Percentiles rank a stretch among this genome's conserved stretches.
Conservation (phyloP, 2,797 vertebrate genomes). For the Enteromius afrohamiltoni region DNA sequence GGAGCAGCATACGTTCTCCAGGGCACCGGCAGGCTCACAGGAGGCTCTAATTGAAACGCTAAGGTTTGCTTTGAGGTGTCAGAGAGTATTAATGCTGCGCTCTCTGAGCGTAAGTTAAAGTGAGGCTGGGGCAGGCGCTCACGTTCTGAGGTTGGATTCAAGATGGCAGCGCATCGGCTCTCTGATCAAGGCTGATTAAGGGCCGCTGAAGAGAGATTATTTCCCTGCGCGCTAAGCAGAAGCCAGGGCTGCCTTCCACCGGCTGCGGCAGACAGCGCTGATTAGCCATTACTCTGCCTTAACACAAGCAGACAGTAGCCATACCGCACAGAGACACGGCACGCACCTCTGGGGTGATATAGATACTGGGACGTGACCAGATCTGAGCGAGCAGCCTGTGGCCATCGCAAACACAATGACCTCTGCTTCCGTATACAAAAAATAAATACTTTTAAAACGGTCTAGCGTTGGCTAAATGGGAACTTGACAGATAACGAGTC, state of each 20-base stretch:
- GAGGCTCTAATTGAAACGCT: slow-evolving; percentile 76
- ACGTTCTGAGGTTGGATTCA: slow-evolving; percentile 68
- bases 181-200: slow-evolving; percentile 78
- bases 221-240: slow-evolving; percentile 50
- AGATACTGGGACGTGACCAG: slow-evolving; percentile 10
- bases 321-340: slow-evolving; percentile 34
- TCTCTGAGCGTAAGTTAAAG: slow-evolving; percentile 70
- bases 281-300: slow-evolving; percentile 52
- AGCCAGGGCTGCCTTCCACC: slow-evolving; percentile 38
- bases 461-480: slow-evolving; percentile 30
- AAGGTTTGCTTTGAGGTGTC: slow-evolving; percentile 76
- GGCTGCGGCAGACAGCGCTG: slow-evolving; percentile 52
- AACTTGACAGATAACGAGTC: slow-evolving; percentile 49
- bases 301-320: slow-evolving; percentile 57
- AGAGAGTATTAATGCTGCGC: slow-evolving; percentile 66
- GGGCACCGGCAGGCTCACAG: background rate
- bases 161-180: slow-evolving; percentile 77
- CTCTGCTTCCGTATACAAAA: background rate
- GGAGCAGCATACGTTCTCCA: slow-evolving; percentile 39
- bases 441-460: background rate
- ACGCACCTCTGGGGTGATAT: slow-evolving; percentile 20
- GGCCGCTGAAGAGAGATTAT: slow-evolving; percentile 59
- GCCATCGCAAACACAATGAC: slow-evolving; percentile 12
- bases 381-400: slow-evolving; percentile 4
- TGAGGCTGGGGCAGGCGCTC: slow-evolving; percentile 71